Percentiles rank a stretch among this genome's conserved stretches.
Evolutionary conservation across 2,113 vertebrate genomes (phyloP).

Genomic region (Circaetus cinerascens): DNA sequence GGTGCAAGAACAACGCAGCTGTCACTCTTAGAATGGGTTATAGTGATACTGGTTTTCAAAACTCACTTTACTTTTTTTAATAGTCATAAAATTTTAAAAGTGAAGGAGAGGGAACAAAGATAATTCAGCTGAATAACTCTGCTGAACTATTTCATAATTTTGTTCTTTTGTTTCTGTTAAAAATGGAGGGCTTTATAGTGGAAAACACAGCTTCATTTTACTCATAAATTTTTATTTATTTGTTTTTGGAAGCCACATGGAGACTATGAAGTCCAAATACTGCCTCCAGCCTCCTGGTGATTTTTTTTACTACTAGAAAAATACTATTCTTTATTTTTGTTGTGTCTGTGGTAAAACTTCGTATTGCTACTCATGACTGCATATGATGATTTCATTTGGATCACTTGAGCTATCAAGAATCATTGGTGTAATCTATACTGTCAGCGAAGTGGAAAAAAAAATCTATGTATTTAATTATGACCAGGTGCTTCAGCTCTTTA

Average conservation of each 20-base stretch:
- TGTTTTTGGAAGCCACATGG: neutral
- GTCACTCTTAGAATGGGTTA: constrained; percentile 37
- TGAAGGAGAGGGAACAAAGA: neutral
- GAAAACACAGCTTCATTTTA: neutral
- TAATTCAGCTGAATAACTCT: constrained; percentile 45
- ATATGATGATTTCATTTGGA: neutral
- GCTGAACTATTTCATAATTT: neutral
- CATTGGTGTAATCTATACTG: neutral
- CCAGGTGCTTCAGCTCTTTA: neutral
- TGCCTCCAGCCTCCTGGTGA: neutral
- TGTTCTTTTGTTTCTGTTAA: neutral
- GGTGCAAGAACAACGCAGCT: constrained; percentile 52
- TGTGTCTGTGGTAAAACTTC: neutral
- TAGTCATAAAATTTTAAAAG: neutral
- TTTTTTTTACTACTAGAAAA: neutral
- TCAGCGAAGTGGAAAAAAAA: neutral
- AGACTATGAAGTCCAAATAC: neutral
- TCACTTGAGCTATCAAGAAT: neutral
- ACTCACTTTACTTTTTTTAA: constrained; percentile 21
- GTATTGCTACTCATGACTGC: neutral
- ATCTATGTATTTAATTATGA: neutral
- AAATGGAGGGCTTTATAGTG: neutral
- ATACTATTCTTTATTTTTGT: neutral
- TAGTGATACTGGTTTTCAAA: constrained; percentile 50
- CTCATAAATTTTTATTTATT: neutral